phyloP scores from a whole-genome alignment of 2,113 vertebrate genomes.

The Crotalus tigris region DNA sequence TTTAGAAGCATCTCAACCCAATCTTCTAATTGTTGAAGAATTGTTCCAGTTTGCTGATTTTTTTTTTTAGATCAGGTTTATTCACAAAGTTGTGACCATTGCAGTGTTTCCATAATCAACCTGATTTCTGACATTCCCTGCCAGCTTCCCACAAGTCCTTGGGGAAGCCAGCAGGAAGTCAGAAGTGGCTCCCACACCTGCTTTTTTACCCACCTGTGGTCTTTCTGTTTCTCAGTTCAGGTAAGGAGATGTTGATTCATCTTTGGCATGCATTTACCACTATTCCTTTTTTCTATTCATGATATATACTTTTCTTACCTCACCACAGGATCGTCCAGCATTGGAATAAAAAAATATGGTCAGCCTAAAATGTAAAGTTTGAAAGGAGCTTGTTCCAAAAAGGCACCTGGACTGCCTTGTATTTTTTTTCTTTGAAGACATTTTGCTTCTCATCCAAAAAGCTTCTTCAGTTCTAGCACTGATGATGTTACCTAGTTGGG shows the following conservation, averaged over 20 bases:
- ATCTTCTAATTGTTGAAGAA: background rate
- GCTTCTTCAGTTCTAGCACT: too few species aligned
- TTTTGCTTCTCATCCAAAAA: too few species aligned
- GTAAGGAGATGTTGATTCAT: background rate
- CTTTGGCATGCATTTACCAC: background rate
- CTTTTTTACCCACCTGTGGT: background rate
- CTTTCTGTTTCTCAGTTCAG: background rate
- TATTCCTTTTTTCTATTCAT: background rate
- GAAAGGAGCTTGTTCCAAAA: too few species aligned
- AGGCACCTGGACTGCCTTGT: too few species aligned
- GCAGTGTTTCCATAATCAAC: background rate
- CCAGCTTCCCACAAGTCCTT: background rate
- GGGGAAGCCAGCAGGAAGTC: background rate
- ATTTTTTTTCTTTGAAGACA: too few species aligned
- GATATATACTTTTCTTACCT: background rate
- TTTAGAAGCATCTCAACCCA: background rate
- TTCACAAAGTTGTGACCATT: background rate
- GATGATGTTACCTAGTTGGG: background rate
- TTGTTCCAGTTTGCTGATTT: background rate
- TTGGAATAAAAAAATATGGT: too few species aligned
- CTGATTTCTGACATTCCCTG: background rate
- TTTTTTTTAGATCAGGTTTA: background rate
- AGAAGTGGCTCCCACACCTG: background rate
- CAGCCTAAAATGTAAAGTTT: too few species aligned
- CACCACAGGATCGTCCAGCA: too few species aligned